Conservation (phyloP, 2,888 invertebrate genomes). For the Parnassius orleans region DNA sequence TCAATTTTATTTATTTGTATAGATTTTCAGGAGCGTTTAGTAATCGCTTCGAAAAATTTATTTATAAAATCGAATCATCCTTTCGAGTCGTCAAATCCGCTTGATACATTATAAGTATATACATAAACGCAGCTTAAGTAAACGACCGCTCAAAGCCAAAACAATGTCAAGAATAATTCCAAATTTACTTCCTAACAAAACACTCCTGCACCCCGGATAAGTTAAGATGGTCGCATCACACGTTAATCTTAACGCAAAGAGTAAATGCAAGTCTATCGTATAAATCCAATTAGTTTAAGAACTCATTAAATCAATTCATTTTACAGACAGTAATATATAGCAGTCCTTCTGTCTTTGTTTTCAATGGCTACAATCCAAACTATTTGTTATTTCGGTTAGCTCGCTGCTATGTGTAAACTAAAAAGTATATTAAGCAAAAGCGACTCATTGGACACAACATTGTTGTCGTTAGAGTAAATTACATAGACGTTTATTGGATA, state of each 20-base stretch:
- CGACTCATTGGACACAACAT: constrained; percentile 31
- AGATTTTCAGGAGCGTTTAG: background rate
- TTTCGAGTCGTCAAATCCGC: constrained; percentile 8
- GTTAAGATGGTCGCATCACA: constrained; percentile 33
- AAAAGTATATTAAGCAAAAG: constrained; percentile 41
- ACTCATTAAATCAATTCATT: constrained; percentile 76
- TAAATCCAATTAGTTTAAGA: constrained; percentile 75
- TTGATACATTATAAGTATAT: constrained; percentile 19
- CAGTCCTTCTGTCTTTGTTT: constrained; percentile 64
- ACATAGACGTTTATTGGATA: constrained; percentile 29
- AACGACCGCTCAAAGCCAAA: constrained; percentile 46
- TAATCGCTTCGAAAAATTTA: background rate
- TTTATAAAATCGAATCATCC: constrained; percentile 10
- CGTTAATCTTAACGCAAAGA: constrained; percentile 57
- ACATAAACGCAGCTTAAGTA: constrained; percentile 25
- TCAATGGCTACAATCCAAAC: constrained; percentile 72
- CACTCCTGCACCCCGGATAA: constrained; percentile 40
- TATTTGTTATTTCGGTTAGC: constrained; percentile 66
- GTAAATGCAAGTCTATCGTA: constrained; percentile 63
- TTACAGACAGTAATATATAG: constrained; percentile 69
- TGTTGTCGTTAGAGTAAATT: constrained; percentile 40
- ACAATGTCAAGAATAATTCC: constrained; percentile 56
- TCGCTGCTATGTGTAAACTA: constrained; percentile 47
- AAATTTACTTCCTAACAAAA: constrained; percentile 57
- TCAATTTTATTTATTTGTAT: too few relatives aligned